Evolutionary conservation across 2,888 invertebrate species (phyloP).

Genomic region (Phanerotoma sp.): DNA sequence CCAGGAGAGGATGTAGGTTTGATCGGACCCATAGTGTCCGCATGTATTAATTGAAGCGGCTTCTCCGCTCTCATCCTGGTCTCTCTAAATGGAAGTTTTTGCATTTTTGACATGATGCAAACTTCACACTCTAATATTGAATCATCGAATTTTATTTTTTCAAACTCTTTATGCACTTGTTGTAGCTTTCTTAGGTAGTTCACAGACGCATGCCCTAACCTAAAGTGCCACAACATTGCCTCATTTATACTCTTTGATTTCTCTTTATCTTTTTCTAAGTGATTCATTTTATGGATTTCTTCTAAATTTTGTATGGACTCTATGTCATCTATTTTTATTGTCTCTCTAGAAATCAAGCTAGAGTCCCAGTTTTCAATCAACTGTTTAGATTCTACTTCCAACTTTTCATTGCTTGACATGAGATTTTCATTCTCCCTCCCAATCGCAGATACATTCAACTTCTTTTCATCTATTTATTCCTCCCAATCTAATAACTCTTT

Average conservation of each 20-base stretch:
- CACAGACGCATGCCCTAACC: slow-evolving; percentile 33
- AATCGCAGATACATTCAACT: slow-evolving; percentile 14
- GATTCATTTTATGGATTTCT: slow-evolving; percentile 5
- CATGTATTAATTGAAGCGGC: slow-evolving; percentile 29
- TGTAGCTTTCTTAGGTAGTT: slow-evolving; percentile 34
- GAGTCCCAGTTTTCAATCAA: slow-evolving; percentile 6
- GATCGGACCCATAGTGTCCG: slow-evolving; percentile 34
- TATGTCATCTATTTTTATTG: slow-evolving; percentile 10
- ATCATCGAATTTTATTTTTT: slow-evolving; percentile 36
- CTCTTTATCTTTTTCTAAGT: slow-evolving; percentile 3
- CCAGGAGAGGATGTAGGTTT: slow-evolving; percentile 24
- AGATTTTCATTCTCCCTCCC: slow-evolving; percentile 23
- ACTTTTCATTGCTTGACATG: not conserved
- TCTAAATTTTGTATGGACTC: slow-evolving; percentile 2
- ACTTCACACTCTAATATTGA: slow-evolving; percentile 35
- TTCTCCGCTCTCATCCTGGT: slow-evolving; percentile 20
- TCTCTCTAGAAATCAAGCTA: not conserved
- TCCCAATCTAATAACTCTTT: slow-evolving; percentile 15
- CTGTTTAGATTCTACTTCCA: slow-evolving; percentile 4
- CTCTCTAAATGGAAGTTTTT: slow-evolving; percentile 32
- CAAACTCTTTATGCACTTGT: slow-evolving; percentile 27
- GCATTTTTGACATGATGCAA: slow-evolving; percentile 32
- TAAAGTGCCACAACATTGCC: slow-evolving; percentile 31
- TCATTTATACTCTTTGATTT: slow-evolving; percentile 12
- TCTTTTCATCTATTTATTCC: slow-evolving; percentile 12